Percentiles rank a stretch among this genome's conserved stretches.
phyloP scores from a whole-genome alignment of 2,888 invertebrate species.

The Eupeodes luniger region DNA sequence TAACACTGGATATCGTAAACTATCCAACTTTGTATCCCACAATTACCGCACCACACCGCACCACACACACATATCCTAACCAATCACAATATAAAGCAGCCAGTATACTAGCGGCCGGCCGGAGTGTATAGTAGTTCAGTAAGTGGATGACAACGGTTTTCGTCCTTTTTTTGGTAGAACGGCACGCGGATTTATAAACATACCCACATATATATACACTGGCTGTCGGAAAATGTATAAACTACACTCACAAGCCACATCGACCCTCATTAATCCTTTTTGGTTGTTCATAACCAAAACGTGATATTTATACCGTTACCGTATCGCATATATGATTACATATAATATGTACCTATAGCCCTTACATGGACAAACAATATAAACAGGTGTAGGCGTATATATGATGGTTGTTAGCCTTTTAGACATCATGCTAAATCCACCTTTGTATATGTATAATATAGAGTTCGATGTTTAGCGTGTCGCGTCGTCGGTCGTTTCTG shows the following conservation, averaged over 20 bases:
- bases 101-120: too few species aligned
- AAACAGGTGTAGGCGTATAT: conserved; percentile 41
- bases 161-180: conserved; percentile 10
- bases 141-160: conserved; percentile 26
- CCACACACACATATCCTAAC: background rate
- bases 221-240: background rate
- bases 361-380: conserved; percentile 32
- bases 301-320: conserved; percentile 26
- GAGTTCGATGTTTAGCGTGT: conserved; percentile 6
- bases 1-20: conserved; percentile 4
- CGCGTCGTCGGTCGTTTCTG: background rate
- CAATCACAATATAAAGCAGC: conserved; percentile 5
- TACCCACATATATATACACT: background rate
- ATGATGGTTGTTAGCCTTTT: conserved; percentile 33
- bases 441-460: background rate
- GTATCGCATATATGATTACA: too few species aligned
- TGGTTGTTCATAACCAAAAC: conserved; percentile 39
- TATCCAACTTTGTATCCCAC: background rate
- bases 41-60: background rate
- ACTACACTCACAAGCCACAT: conserved; percentile 23
- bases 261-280: conserved; percentile 62
- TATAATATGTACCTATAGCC: too few species aligned
- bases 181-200: conserved; percentile 22
- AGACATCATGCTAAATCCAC: conserved; percentile 27
- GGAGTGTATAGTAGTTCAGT: background rate